Conservation (phyloP, 1,140 invertebrate species). For the Bombus superbus region DNA sequence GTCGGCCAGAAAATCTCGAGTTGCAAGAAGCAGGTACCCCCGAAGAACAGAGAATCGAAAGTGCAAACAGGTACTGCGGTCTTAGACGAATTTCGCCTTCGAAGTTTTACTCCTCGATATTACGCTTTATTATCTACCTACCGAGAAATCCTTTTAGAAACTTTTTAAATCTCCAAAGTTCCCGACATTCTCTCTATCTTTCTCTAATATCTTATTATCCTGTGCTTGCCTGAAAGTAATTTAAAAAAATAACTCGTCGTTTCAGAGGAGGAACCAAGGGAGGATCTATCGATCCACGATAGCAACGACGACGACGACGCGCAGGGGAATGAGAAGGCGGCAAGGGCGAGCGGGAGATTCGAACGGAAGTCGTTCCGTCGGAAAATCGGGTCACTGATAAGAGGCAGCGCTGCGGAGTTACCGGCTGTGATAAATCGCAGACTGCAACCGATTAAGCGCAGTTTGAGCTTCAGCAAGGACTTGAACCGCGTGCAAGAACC, state of each 20-base stretch:
- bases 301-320: not conserved
- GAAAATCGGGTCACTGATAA: slow-evolving; percentile 74
- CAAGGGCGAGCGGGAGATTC: slow-evolving; percentile 45
- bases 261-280: not conserved
- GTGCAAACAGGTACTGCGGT: slow-evolving; percentile 15
- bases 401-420: slow-evolving; percentile 71
- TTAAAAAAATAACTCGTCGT: not conserved
- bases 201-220: not conserved
- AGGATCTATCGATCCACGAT: no score
- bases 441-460: slow-evolving; percentile 76
- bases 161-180: not conserved
- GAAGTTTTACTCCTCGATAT: not conserved
- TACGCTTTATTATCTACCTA: not conserved
- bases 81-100: not conserved
- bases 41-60: not conserved
- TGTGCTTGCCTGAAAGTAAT: not conserved
- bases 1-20: slow-evolving; percentile 48
- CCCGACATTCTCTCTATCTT: not conserved
- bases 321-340: not conserved
- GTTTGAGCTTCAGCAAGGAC: slow-evolving; percentile 75
- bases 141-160: not conserved
- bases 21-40: slow-evolving; percentile 51
- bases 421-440: slow-evolving; percentile 76
- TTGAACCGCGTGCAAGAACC: slow-evolving; percentile 68
- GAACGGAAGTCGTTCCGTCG: slow-evolving; percentile 73